These are phyloP conservation scores for Maniola jurtina DNA, from an alignment of 1,140 invertebrate genomes.

Conservation along the genomic window DNA sequence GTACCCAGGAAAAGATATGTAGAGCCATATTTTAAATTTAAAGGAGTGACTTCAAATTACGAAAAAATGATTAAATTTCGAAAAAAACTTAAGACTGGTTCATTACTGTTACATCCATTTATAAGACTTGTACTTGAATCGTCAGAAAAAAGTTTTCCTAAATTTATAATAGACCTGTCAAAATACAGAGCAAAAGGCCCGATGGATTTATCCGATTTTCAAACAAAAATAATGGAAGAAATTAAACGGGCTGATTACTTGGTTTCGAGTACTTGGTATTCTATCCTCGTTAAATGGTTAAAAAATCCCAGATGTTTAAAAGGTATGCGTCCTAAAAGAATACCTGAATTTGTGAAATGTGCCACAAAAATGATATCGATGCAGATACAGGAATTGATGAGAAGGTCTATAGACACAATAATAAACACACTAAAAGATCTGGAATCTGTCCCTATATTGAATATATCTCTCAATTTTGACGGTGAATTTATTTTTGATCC, in stretches of 20 bases:
- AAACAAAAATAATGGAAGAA: constrained; percentile 66
- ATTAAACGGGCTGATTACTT: constrained; percentile 70
- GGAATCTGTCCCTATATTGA: constrained; percentile 61
- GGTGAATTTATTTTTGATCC: constrained; percentile 74
- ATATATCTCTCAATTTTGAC: constrained; percentile 71
- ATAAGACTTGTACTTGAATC: constrained; percentile 80
- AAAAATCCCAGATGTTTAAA: constrained; percentile 68
- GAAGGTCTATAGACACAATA: constrained; percentile 68
- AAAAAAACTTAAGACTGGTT: constrained; percentile 75
- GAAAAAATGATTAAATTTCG: constrained; percentile 79
- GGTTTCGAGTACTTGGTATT: constrained; percentile 74
- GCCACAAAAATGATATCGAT: constrained; percentile 73
- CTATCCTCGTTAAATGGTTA: constrained; percentile 64
- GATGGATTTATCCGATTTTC: constrained; percentile 70
- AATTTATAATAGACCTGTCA: constrained; percentile 77
- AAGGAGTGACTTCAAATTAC: constrained; percentile 81
- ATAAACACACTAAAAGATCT: constrained; percentile 60
- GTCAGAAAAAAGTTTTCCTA: constrained; percentile 78
- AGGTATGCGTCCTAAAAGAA: constrained; percentile 58
- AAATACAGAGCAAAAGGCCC: constrained; percentile 73
- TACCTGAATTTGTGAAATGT: constrained; percentile 62
- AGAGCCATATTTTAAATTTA: constrained; percentile 78
- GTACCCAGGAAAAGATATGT: constrained; percentile 58
- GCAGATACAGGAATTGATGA: constrained; percentile 76
- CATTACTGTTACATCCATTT: constrained; percentile 81